Evolutionary conservation across 2,888 invertebrate species (phyloP).

Genomic region (Nineta flava): DNA sequence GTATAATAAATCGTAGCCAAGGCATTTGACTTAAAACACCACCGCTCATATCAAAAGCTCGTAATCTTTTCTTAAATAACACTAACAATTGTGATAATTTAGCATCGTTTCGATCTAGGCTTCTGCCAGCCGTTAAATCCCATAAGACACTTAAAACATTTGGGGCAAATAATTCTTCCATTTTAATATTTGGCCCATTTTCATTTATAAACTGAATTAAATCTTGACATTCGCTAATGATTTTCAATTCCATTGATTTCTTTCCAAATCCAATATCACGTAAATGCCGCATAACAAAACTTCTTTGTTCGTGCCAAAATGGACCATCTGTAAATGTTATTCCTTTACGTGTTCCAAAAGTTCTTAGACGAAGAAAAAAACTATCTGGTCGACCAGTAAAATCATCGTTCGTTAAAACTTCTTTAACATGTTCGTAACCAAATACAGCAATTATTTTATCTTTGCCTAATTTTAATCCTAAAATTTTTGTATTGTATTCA

Average conservation of each 20-base stretch:
- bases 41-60: constrained; percentile 38
- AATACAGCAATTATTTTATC: constrained; percentile 36
- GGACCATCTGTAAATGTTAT: constrained; percentile 39
- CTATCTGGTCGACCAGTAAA: constrained; percentile 49
- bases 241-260: constrained; percentile 26
- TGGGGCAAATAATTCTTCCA: constrained; percentile 29
- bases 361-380: constrained; percentile 43
- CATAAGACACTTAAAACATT: constrained; percentile 49
- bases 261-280: constrained; percentile 35
- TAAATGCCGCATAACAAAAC: constrained; percentile 33
- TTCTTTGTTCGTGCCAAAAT: constrained; percentile 33
- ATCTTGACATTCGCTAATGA: constrained; percentile 34
- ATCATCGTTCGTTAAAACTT: constrained; percentile 37
- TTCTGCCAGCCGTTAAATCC: constrained; percentile 34
- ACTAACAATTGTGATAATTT: constrained; percentile 29
- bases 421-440: constrained; percentile 32
- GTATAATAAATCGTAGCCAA: constrained; percentile 44
- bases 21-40: constrained; percentile 42
- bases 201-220: constrained; percentile 21
- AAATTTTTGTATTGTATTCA: constrained; percentile 31
- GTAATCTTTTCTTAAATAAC: constrained; percentile 31
- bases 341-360: constrained; percentile 34
- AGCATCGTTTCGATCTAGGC: constrained; percentile 29
- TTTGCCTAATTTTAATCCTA: constrained; percentile 39
- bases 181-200: constrained; percentile 16